Conservation (phyloP, 2,888 invertebrate genomes). For the Lepidocyrtinus sp. region DNA sequence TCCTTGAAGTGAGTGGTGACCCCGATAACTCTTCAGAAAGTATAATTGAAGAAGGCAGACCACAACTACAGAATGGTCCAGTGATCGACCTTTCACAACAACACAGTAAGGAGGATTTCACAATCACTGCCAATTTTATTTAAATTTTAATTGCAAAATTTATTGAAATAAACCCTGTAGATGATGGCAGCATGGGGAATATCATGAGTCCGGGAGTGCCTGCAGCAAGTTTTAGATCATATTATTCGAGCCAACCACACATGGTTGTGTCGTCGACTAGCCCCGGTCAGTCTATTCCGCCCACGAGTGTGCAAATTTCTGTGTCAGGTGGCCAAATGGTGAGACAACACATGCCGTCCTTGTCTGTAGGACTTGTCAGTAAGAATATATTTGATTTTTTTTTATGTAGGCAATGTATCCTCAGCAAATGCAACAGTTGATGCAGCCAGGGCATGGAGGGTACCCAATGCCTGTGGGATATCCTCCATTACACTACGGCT, state of each 20-base stretch:
- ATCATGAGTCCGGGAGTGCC: conserved; percentile 45
- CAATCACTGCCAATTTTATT: too few relatives aligned
- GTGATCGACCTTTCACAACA: conserved; percentile 59
- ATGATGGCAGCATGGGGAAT: conserved; percentile 25
- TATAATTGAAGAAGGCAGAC: conserved; percentile 42
- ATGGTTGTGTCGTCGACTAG: conserved; percentile 57
- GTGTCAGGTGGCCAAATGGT: conserved; percentile 58
- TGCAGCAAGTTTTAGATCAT: conserved; percentile 42
- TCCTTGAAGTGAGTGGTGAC: conserved; percentile 56
- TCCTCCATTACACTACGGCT: conserved; percentile 58
- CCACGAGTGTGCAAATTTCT: conserved; percentile 43
- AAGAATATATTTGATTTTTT: not conserved
- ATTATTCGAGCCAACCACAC: conserved; percentile 58
- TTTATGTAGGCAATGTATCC: conserved; percentile 51
- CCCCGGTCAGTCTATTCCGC: conserved; percentile 40
- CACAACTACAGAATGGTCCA: conserved; percentile 60
- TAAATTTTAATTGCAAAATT: too few relatives aligned
- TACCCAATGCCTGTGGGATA: conserved; percentile 51
- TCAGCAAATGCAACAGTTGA: conserved; percentile 61
- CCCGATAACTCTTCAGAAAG: conserved; percentile 38
- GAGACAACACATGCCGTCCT: too few relatives aligned
- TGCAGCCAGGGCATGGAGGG: conserved; percentile 49
- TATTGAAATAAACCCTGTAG: conserved; percentile 29
- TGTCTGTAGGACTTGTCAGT: too few relatives aligned
- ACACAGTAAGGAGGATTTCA: conserved; percentile 59